Percentiles rank a stretch among this genome's conserved stretches.
These are phyloP conservation scores for Triplophysa dalaica DNA, from an alignment of 2,113 vertebrate species.

Conservation along the genomic window DNA sequence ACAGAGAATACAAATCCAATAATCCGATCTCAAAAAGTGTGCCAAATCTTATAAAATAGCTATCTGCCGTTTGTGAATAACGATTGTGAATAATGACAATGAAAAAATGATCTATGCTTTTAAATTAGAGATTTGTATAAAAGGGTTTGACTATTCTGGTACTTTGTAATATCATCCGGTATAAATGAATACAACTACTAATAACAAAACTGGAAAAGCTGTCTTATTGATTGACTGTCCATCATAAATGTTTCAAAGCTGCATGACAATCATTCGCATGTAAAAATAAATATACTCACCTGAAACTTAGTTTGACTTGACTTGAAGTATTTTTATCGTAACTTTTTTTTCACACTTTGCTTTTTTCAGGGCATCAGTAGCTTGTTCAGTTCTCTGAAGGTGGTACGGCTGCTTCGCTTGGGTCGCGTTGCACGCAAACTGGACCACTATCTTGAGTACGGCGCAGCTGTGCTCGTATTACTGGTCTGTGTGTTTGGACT, in stretches of 20 bases:
- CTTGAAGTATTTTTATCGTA: no score
- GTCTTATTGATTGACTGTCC: no score
- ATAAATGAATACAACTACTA: no score
- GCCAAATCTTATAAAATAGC: neutral
- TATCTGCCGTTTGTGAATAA: neutral
- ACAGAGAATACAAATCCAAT: neutral
- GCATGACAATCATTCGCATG: no score
- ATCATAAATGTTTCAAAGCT: no score
- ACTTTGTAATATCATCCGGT: neutral
- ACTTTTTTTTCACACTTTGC: neutral
- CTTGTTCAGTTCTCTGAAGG: constrained; percentile 96
- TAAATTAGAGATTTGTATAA: neutral
- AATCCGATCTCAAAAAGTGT: neutral
- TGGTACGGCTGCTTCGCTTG: constrained; percentile 90
- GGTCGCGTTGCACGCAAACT: constrained; percentile 93
- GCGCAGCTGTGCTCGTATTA: constrained; percentile 91
- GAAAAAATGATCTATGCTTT: neutral
- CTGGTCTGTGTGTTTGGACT: constrained; percentile 95
- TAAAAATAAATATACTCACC: no score
- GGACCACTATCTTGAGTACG: constrained; percentile 97
- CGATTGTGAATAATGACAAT: neutral
- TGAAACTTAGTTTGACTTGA: no score
- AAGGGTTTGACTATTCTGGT: neutral
- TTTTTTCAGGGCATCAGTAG: constrained; percentile 89
- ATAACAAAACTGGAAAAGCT: no score